Evolutionary conservation across 1,140 invertebrate species (phyloP).

Genomic region (Armadillidium nasatum): DNA sequence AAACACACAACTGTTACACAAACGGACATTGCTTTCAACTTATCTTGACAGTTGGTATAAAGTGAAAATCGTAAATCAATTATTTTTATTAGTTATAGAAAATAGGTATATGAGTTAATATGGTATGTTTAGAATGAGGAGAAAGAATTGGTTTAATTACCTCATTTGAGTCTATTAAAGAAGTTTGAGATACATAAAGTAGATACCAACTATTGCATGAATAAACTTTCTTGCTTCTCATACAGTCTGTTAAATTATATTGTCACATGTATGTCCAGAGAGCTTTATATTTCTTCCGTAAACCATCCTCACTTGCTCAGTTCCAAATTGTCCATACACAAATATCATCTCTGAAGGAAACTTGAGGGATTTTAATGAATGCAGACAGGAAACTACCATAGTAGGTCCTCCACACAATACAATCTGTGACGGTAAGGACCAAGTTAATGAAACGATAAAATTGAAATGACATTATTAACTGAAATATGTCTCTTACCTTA

Average conservation of each 20-base stretch:
- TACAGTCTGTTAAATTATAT: background rate
- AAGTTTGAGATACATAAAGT: too few species aligned
- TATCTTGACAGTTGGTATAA: too few species aligned
- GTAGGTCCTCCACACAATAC: constrained; percentile 32
- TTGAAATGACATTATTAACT: background rate
- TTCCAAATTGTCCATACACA: constrained; percentile 30
- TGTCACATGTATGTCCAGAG: constrained; percentile 18
- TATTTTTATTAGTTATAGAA: too few species aligned
- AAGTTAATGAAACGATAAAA: background rate
- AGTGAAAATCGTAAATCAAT: too few species aligned
- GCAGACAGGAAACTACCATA: constrained; percentile 28
- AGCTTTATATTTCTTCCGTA: constrained; percentile 24
- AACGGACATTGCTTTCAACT: too few species aligned
- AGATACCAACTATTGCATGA: too few species aligned
- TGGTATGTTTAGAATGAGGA: too few species aligned
- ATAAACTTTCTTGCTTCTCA: background rate
- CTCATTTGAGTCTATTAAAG: too few species aligned
- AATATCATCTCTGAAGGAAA: constrained; percentile 25
- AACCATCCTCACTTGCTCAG: constrained; percentile 29
- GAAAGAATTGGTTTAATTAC: too few species aligned
- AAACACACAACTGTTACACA: too few species aligned
- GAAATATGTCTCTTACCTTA: constrained; percentile 27
- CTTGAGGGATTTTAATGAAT: constrained; percentile 23
- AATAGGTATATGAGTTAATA: too few species aligned
- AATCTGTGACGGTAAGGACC: constrained; percentile 1